Percentiles rank a stretch among this genome's conserved stretches.
These are phyloP conservation scores for Muschampia plurimacula DNA, from an alignment of 2,888 invertebrate genomes.

Conservation along the genomic window DNA sequence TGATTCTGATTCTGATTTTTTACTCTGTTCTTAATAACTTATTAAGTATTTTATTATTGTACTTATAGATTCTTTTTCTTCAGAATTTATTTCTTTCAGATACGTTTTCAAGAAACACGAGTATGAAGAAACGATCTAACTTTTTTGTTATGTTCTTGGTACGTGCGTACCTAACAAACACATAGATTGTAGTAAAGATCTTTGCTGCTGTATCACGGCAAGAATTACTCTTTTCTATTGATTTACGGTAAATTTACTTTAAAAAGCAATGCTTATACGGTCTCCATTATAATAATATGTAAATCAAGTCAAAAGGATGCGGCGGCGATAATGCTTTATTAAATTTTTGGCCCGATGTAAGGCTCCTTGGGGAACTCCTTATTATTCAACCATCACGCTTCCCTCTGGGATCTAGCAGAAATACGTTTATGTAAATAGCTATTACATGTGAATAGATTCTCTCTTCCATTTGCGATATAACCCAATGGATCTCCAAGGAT, in stretches of 20 bases:
- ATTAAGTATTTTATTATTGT: too few relatives aligned
- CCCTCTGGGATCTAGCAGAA: conserved; percentile 34
- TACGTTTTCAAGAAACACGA: too few relatives aligned
- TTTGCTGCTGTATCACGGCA: too few relatives aligned
- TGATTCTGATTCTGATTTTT: too few relatives aligned
- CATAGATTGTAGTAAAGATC: too few relatives aligned
- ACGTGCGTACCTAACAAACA: too few relatives aligned
- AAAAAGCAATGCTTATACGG: conserved; percentile 14
- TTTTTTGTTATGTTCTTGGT: too few relatives aligned
- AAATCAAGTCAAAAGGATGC: conserved; percentile 28
- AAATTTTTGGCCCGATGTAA: conserved; percentile 41
- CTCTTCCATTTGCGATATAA: conserved; percentile 38
- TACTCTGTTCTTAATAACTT: too few relatives aligned
- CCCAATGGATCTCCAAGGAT: conserved; percentile 32
- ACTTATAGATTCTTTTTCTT: too few relatives aligned
- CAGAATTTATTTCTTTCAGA: too few relatives aligned
- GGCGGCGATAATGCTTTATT: conserved; percentile 38
- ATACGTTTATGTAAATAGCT: conserved; percentile 44
- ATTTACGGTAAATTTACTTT: conserved; percentile 6
- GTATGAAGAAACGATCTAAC: too few relatives aligned
- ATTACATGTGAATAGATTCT: conserved; percentile 43
- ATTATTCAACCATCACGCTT: conserved; percentile 42
- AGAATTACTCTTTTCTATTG: not conserved
- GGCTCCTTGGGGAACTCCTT: conserved; percentile 34
- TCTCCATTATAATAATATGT: conserved; percentile 23